Base-by-base conservation (phyloP, 2,113 vertebrate species). In the Gorsachius goisagi region DNA sequence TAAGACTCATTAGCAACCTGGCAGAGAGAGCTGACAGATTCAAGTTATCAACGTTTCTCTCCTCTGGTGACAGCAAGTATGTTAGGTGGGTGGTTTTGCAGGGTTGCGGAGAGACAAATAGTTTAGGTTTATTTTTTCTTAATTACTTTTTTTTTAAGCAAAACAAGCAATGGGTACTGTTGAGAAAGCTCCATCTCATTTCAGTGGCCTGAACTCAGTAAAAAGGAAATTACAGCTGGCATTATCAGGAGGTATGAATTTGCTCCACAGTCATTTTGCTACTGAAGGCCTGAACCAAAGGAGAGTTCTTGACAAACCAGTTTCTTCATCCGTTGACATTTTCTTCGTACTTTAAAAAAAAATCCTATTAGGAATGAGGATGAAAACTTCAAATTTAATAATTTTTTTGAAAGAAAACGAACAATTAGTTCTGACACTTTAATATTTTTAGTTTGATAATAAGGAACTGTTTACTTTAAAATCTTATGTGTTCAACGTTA, bases 1-100 rank as follows among this genome's bases (percentile, higher is more conserved):
- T 77, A 78, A 88, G 62, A 33, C 21, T 67, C 41, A 35, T 89
- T 45, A 95, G 19, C 50, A 81, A 56, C 16, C 50, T 73, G n/a
- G 53, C 44, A 91, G 59, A 91, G 83, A 85, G 37, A 86, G 47
- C 19, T 90, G 96, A 78, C 21, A 77, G 59, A 32, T 85, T 92
- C 58, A 90, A 66, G 32, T 92, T 89, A 84, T 74, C 85, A 88
- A 27, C 2, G 2, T 4, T 56, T 76, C 39, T 82, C 21, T 88
- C 23, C 30, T 81, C 50, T 16, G 3, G 30, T 95, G 82, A 88
- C 45, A 90, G 66, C 19, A 91, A 60, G 62, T 50, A 62, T 60
- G 17, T 33, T 67, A 49, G 37, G 0, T 3, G 62, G 3, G 9
- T 10, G 12, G 9, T 0, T 9, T 89, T 58, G 3, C 27, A 56